These are phyloP conservation scores for Potorous gilbertii DNA, from an alignment of 2,797 vertebrate species.

Conservation along the genomic window DNA sequence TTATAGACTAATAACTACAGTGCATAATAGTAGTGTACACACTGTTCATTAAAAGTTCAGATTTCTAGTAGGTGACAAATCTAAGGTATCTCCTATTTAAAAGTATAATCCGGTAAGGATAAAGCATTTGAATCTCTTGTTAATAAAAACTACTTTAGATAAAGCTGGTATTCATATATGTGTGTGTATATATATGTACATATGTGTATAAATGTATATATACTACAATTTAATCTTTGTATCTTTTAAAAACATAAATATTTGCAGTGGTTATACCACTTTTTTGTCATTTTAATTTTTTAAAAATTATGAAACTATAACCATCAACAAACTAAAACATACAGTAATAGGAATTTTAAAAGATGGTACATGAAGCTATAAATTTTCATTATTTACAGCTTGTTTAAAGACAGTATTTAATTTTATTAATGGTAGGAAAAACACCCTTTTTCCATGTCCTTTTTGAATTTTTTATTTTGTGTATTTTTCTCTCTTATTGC, in stretches of 20 bases:
- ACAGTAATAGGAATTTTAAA: not conserved
- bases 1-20: not conserved
- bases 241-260: slow-evolving; percentile 42
- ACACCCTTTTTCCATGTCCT: not conserved
- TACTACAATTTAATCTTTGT: not conserved
- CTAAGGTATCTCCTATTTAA: not conserved
- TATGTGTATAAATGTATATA: too few relatives aligned
- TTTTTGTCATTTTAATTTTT: slow-evolving; percentile 52
- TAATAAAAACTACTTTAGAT: not conserved
- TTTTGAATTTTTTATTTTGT: not conserved
- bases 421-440: not conserved
- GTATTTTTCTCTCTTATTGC: not conserved
- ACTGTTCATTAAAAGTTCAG: not conserved
- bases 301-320: not conserved
- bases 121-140: slow-evolving; percentile 37
- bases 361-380: not conserved
- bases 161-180: not conserved
- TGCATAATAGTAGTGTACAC: slow-evolving; percentile 18
- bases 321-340: not conserved
- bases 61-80: not conserved
- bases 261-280: slow-evolving; percentile 33
- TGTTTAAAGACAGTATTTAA: not conserved
- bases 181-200: too few relatives aligned
- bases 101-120: not conserved
- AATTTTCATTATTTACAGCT: not conserved